Percentiles rank a stretch among this genome's conserved stretches.
phyloP scores from a whole-genome alignment of 2,888 invertebrate genomes.

The Aromia moschata region DNA sequence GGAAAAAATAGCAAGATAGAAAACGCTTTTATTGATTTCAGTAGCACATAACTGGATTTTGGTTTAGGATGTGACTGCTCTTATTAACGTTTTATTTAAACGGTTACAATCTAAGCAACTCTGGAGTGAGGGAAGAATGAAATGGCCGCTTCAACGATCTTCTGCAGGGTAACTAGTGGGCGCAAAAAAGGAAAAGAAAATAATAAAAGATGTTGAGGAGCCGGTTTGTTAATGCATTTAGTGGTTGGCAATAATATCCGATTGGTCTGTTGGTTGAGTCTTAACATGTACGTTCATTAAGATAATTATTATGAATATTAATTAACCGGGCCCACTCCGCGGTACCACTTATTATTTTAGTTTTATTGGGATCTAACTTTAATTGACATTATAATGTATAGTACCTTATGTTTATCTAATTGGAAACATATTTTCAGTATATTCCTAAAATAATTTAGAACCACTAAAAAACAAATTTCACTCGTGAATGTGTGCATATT shows the following conservation, averaged over 20 bases:
- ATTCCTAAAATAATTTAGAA: too few species aligned
- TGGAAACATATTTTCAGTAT: too few species aligned
- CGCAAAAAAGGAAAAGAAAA: slow-evolving; percentile 46
- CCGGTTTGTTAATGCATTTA: slow-evolving; percentile 45
- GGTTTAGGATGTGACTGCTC: slow-evolving; percentile 53
- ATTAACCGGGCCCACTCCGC: slow-evolving; percentile 2
- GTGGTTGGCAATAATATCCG: slow-evolving; percentile 40
- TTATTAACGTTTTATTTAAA: slow-evolving; percentile 8
- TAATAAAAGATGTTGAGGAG: slow-evolving; percentile 45
- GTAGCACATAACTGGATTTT: slow-evolving; percentile 73
- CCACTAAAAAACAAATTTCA: too few species aligned
- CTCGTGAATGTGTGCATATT: too few species aligned
- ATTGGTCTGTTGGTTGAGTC: slow-evolving; percentile 37
- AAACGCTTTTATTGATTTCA: slow-evolving; percentile 75
- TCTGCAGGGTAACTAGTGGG: slow-evolving; percentile 37
- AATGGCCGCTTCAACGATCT: slow-evolving; percentile 56
- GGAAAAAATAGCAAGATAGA: slow-evolving; percentile 51
- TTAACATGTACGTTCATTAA: slow-evolving; percentile 37
- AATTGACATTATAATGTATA: too few species aligned
- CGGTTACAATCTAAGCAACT: slow-evolving; percentile 51
- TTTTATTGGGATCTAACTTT: slow-evolving; percentile 8
- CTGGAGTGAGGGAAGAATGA: slow-evolving; percentile 52
- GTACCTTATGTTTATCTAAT: too few species aligned
- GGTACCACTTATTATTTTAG: slow-evolving; percentile 20
- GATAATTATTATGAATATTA: slow-evolving; percentile 35